Evolutionary conservation across 2,797 vertebrate genomes (phyloP), one percentile per base, ranked within the genome.

Genomic region (Smutsia temminckii): DNA sequence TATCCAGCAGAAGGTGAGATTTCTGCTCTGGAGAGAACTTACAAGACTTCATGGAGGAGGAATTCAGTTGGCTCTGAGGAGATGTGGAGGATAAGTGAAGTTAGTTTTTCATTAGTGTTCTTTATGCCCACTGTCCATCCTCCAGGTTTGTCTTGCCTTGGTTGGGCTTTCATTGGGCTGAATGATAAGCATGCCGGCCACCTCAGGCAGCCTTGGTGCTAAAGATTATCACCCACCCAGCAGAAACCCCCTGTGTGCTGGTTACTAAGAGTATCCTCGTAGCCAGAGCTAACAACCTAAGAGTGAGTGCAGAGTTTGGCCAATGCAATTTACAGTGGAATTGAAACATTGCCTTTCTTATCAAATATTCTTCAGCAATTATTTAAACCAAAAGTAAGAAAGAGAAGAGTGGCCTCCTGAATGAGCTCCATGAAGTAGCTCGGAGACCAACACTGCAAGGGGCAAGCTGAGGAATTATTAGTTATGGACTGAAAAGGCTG

Each of bases 401-500:
- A 86, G 68, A 88, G 61, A 86, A 87, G 29, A 53, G 88, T 77
- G 83, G 78, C 78, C 96, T 92, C 64, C 51, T 66, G 53, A 80
- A 80, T 0, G 2, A 96, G 69, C 57, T 80, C 63, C 78, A 42
- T 55, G 66, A 80, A 81, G 89, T 64, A 81, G 51, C 95, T 95
- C 27, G 0, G 59, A 96, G 74, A 80, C 78, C 66, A 89, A 13
- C 68, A 63, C 75, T 57, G 64, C 69, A 89, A 85, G 96, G 92
- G 79, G 77, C 92, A 87, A 91, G 91, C 95, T 80, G 57, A 89
- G 93, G 86, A 68, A 84, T 89, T 92, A 78, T 94, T 96, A 94
- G 91, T 97, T 96, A 92, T 92, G 88, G 85, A 84, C 96, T 74
- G 72, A 94, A 92, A 93, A 95, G 79, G 51, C 96, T 96, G 81